A percentile compares a stretch with the other conserved stretches of the same genome.
Conservation (phyloP, 2,888 invertebrate species). For the Theretra japonica region DNA sequence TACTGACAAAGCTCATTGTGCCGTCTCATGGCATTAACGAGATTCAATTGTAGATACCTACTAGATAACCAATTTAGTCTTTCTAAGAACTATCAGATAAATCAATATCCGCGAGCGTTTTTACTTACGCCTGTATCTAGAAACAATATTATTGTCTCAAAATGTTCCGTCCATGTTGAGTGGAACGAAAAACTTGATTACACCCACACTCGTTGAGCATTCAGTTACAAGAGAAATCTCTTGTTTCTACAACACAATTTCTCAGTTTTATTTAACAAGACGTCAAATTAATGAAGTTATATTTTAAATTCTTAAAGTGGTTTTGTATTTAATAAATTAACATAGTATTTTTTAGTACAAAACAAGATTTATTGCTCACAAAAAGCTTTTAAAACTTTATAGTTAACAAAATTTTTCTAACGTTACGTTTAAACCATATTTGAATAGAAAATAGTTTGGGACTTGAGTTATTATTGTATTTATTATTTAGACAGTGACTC, state of each 20-base stretch:
- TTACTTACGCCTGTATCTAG: neutral
- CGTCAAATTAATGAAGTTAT: neutral
- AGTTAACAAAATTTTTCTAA: too few relatives aligned
- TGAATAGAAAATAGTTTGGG: too few relatives aligned
- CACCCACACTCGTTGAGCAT: neutral
- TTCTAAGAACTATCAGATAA: neutral
- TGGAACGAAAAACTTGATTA: neutral
- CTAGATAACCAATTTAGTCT: neutral
- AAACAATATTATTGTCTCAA: neutral
- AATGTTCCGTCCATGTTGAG: neutral
- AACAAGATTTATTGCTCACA: too few relatives aligned
- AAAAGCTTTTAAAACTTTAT: too few relatives aligned
- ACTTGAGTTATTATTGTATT: neutral
- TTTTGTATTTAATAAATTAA: neutral
- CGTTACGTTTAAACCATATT: too few relatives aligned
- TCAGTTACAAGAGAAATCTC: neutral
- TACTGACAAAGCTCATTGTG: neutral
- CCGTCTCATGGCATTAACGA: neutral
- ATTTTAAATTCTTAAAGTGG: neutral
- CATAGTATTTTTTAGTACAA: too few relatives aligned
- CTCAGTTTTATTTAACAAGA: neutral
- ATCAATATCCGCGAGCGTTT: neutral
- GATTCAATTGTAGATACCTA: conserved; percentile 2
- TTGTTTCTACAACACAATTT: neutral
- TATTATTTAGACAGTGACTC: neutral